Evolutionary conservation across 2,113 vertebrate species (phyloP).

Genomic region (Trinectes maculatus): DNA sequence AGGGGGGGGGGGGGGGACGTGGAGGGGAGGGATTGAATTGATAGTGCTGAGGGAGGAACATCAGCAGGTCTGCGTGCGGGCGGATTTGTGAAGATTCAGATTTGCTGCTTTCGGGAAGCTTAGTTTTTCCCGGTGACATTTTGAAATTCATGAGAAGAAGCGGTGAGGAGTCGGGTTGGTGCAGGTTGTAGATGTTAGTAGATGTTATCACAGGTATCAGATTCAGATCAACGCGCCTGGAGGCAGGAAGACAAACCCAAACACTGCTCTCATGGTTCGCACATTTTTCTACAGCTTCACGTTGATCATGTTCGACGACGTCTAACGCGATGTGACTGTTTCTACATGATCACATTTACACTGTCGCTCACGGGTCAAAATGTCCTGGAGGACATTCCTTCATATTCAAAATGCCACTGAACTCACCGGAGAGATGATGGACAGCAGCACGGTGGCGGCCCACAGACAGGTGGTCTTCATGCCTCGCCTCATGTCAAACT

Average conservation of each 20-base stretch:
- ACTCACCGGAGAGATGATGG: constrained; percentile 74
- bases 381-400: not conserved
- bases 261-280: too few species aligned
- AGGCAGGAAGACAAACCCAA: too few species aligned
- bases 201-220: not conserved
- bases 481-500: constrained; percentile 57
- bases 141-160: not conserved
- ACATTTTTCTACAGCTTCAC: too few species aligned
- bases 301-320: too few species aligned
- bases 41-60: constrained; percentile 32
- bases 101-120: constrained; percentile 34
- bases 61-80: constrained; percentile 13
- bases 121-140: constrained; percentile 10
- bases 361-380: too few species aligned
- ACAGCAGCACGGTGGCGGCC: constrained; percentile 62
- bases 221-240: too few species aligned
- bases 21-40: constrained; percentile 26
- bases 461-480: constrained; percentile 71
- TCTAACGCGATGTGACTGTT: too few species aligned
- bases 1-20: not conserved
- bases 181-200: not conserved
- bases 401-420: constrained; percentile 19
- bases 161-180: not conserved
- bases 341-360: too few species aligned
- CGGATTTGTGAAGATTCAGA: constrained; percentile 51